A percentile compares a stretch with the other conserved stretches of the same genome.
phyloP scores from a whole-genome alignment of 2,888 invertebrate genomes.

The Emmelina monodactyla region DNA sequence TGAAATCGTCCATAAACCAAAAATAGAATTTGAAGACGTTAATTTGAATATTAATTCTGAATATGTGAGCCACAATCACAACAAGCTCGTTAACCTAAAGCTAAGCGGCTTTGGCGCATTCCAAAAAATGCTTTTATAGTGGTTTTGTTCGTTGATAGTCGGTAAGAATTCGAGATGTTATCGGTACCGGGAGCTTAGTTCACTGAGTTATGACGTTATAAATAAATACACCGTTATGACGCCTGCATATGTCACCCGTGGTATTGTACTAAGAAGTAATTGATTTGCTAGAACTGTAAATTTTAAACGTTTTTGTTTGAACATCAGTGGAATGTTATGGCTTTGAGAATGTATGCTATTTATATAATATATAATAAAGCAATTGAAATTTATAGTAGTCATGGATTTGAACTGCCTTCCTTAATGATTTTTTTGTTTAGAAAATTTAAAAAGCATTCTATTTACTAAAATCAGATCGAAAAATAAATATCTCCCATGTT shows the following conservation, averaged over 20 bases:
- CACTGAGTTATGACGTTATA: slow-evolving; percentile 58
- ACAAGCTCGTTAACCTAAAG: slow-evolving; percentile 40
- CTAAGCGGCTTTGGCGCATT: slow-evolving; percentile 46
- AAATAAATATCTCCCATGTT: too few species aligned
- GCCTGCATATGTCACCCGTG: slow-evolving; percentile 50
- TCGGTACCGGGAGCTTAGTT: slow-evolving; percentile 52
- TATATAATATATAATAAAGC: too few species aligned
- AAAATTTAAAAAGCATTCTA: too few species aligned
- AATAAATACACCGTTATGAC: slow-evolving; percentile 55
- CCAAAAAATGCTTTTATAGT: slow-evolving; percentile 16
- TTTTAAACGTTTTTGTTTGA: slow-evolving; percentile 17
- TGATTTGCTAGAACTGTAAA: slow-evolving; percentile 23
- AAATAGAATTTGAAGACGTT: slow-evolving; percentile 18
- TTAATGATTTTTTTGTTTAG: too few species aligned
- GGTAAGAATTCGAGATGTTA: slow-evolving; percentile 54
- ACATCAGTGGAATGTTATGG: too few species aligned
- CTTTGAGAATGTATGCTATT: too few species aligned
- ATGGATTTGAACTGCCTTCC: too few species aligned
- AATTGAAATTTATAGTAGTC: too few species aligned
- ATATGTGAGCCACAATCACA: slow-evolving; percentile 40
- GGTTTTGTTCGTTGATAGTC: slow-evolving; percentile 7
- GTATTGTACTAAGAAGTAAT: slow-evolving; percentile 24
- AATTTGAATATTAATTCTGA: slow-evolving; percentile 44
- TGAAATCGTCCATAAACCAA: slow-evolving; percentile 17
- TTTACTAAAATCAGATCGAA: too few species aligned